phyloP scores from a whole-genome alignment of 2,113 vertebrate genomes.

The Caloenas nicobarica region DNA sequence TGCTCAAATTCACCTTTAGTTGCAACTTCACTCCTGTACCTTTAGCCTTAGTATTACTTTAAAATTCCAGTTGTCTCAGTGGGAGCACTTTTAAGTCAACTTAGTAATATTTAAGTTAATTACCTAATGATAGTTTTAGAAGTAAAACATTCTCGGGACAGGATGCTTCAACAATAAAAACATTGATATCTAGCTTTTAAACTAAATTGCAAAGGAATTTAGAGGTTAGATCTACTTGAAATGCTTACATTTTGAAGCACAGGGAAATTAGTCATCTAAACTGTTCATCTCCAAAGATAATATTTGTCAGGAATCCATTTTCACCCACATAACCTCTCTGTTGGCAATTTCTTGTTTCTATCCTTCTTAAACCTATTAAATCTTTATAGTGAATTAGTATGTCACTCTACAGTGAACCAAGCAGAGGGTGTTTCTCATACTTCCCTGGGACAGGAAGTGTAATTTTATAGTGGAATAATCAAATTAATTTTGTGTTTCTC shows the following conservation, averaged over 20 bases:
- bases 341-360: conserved; percentile 31
- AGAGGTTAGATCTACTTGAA: background rate
- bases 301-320: conserved; percentile 61
- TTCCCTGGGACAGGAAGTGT: background rate
- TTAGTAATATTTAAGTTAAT: background rate
- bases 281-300: conserved; percentile 48
- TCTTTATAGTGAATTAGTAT: background rate
- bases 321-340: conserved; percentile 56
- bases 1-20: background rate
- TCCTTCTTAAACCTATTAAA: conserved; percentile 20
- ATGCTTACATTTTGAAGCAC: conserved; percentile 50
- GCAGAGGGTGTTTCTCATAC: background rate
- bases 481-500: background rate
- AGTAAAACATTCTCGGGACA: background rate
- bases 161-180: background rate
- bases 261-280: conserved; percentile 62
- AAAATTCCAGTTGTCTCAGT: background rate
- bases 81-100: background rate
- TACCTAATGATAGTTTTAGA: background rate
- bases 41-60: background rate
- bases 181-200: conserved; percentile 8
- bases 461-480: background rate
- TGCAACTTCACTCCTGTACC: background rate
- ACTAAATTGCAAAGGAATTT: conserved; percentile 18
- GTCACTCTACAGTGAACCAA: background rate